Evolutionary conservation across 2,888 invertebrate species (phyloP).

Genomic region (Seira musarum): DNA sequence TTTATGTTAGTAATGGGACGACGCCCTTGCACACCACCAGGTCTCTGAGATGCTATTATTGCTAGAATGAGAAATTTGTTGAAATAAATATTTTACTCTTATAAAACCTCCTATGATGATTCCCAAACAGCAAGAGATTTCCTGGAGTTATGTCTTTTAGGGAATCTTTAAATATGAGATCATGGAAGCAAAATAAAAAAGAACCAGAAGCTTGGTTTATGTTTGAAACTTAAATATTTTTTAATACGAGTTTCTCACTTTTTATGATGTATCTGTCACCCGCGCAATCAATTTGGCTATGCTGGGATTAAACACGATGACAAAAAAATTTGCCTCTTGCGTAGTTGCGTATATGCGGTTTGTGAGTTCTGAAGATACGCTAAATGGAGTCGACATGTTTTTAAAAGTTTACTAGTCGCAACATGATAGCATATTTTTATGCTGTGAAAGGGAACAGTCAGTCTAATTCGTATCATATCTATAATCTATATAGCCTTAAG

Average conservation of each 20-base stretch:
- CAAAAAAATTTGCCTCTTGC: neutral
- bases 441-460: neutral
- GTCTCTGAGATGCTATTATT: no score
- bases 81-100: neutral
- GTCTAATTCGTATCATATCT: no score
- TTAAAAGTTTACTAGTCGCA: neutral
- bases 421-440: neutral
- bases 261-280: slow-evolving; percentile 47
- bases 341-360: neutral
- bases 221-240: no score
- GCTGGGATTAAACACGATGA: no score
- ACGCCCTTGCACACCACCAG: no score
- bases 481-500: no score
- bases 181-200: no score
- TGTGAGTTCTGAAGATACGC: neutral
- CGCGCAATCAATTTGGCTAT: slow-evolving; percentile 28
- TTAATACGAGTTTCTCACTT: no score
- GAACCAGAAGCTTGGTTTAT: no score
- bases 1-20: no score
- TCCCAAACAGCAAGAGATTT: neutral
- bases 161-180: no score
- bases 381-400: neutral
- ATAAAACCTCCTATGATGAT: neutral
- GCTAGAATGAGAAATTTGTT: neutral
- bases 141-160: no score